A percentile compares a stretch with the other conserved stretches of the same genome.
These are phyloP conservation scores for Pelodiscus sinensis DNA, from an alignment of 2,113 vertebrate species.

Conservation along the genomic window DNA sequence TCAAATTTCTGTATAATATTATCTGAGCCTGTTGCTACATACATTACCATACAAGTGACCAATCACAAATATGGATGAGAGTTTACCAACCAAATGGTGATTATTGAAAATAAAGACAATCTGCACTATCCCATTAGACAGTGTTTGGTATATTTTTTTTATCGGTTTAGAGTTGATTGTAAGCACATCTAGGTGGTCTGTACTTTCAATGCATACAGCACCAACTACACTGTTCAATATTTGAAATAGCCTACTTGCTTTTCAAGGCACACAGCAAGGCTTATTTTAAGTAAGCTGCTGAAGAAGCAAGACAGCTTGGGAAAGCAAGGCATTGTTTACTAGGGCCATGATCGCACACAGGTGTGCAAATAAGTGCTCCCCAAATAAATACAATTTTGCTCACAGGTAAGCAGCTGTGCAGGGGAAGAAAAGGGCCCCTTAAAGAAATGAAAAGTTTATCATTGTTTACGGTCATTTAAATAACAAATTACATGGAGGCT, in stretches of 20 bases:
- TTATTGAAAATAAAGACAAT: background rate
- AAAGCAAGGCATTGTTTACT: background rate
- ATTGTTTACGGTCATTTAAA: background rate
- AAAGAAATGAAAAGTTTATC: background rate
- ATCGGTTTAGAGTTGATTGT: background rate
- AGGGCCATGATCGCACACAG: background rate
- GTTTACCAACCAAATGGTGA: background rate
- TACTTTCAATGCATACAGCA: background rate
- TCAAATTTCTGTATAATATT: background rate
- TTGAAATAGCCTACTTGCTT: background rate
- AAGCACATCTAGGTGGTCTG: background rate
- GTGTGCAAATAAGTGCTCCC: background rate
- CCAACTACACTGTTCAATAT: background rate
- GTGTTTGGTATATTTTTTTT: background rate
- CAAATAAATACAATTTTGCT: background rate
- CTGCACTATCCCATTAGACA: background rate
- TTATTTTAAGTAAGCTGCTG: background rate
- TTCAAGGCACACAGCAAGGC: background rate
- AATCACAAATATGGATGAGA: background rate
- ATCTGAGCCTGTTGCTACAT: background rate
- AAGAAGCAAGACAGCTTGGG: background rate
- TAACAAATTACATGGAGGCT: background rate
- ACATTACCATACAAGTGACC: background rate
- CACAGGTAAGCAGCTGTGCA: background rate
- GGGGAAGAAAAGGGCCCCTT: background rate